Conservation (phyloP, 2,888 invertebrate genomes). For the Limnephilus auricula region DNA sequence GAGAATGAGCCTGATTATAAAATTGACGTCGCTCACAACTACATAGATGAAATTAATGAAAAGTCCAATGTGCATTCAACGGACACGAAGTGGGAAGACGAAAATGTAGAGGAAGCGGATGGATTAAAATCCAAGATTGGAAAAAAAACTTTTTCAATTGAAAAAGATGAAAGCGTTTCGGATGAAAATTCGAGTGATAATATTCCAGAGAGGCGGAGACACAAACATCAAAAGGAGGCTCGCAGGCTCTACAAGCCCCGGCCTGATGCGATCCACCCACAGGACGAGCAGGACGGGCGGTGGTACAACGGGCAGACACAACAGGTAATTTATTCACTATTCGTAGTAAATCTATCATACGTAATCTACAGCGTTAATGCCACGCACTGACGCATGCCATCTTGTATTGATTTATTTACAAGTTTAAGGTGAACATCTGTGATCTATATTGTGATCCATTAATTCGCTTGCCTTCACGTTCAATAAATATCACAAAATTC, state of each 20-base stretch:
- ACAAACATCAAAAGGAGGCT: slow-evolving; percentile 60
- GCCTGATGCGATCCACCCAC: not conserved
- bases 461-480: no score
- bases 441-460: no score
- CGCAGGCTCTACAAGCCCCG: slow-evolving; percentile 31
- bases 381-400: no score
- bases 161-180: slow-evolving; percentile 33
- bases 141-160: slow-evolving; percentile 36
- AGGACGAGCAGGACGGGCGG: not conserved
- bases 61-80: not conserved
- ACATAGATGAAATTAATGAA: slow-evolving; percentile 7
- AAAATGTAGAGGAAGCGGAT: slow-evolving; percentile 14
- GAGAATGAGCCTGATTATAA: slow-evolving; percentile 19
- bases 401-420: no score
- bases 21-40: not conserved
- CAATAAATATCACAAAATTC: no score
- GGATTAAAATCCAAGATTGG: slow-evolving; percentile 19
- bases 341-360: not conserved
- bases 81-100: not conserved
- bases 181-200: slow-evolving; percentile 31
- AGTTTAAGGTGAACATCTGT: no score
- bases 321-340: not conserved
- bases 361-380: not conserved
- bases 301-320: not conserved
- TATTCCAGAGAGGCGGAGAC: slow-evolving; percentile 54